Conservation (phyloP, 2,888 invertebrate species). For the Hirtodrosophila trivittata region DNA sequence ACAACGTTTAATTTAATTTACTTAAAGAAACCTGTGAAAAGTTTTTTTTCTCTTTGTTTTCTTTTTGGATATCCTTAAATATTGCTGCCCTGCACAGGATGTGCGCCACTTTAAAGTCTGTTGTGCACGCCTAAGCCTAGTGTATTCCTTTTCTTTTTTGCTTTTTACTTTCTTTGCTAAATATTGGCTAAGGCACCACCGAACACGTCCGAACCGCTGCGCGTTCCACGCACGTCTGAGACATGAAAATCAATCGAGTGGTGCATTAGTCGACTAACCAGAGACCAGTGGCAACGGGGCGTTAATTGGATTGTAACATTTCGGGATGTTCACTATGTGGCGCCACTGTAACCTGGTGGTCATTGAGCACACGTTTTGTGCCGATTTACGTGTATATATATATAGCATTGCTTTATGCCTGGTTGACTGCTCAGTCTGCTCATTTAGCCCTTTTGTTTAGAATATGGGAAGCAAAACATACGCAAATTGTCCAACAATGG, state of each 20-base stretch:
- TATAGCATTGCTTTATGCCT: slow-evolving; percentile 55
- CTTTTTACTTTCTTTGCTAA: background rate
- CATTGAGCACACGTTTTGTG: slow-evolving; percentile 49
- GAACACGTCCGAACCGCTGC: slow-evolving; percentile 83
- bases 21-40: background rate
- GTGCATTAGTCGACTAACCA: slow-evolving; percentile 60
- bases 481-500: slow-evolving; percentile 15
- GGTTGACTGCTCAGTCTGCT: slow-evolving; percentile 51
- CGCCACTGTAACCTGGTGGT: slow-evolving; percentile 36
- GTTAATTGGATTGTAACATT: slow-evolving; percentile 83
- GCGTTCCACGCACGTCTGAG: slow-evolving; percentile 82
- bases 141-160: slow-evolving; percentile 19
- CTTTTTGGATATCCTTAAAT: background rate
- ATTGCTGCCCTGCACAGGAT: slow-evolving; percentile 43
- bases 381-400: slow-evolving; percentile 31
- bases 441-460: slow-evolving; percentile 54
- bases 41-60: background rate
- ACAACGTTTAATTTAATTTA: slow-evolving; percentile 40
- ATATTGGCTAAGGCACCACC: slow-evolving; percentile 37
- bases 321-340: slow-evolving; percentile 51
- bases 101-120: slow-evolving; percentile 31
- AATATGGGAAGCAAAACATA: slow-evolving; percentile 68
- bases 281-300: slow-evolving; percentile 47
- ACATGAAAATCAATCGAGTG: slow-evolving; percentile 62
- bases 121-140: slow-evolving; percentile 20